These are phyloP conservation scores for Siderastrea siderea DNA, from an alignment of 92 coral and sea anemone species.

Conservation along the genomic window DNA sequence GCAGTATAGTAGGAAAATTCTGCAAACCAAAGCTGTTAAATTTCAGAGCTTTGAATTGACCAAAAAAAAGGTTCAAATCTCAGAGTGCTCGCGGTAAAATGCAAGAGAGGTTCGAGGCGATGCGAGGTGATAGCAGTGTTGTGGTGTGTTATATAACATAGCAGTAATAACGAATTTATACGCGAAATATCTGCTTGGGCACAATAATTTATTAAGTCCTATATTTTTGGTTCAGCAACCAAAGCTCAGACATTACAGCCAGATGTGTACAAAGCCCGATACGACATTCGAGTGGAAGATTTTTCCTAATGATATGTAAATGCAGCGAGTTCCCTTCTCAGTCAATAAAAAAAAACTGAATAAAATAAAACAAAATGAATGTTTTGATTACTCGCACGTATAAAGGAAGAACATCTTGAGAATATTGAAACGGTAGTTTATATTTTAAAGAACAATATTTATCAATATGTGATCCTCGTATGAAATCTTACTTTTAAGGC, in stretches of 20 bases:
- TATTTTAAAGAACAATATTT: background rate
- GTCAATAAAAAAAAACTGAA: background rate
- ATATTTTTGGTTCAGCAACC: background rate
- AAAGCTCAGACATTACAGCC: background rate
- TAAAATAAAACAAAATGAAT: background rate
- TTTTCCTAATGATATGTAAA: background rate
- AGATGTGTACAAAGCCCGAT: background rate
- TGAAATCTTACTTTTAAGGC: too few species aligned
- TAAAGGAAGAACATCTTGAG: background rate
- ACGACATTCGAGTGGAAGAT: background rate
- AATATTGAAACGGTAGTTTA: background rate
- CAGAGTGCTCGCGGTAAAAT: background rate
- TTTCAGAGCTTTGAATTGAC: background rate
- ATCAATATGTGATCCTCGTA: background rate
- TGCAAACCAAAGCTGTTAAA: background rate
- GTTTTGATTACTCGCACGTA: constrained; percentile 21
- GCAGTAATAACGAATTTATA: background rate
- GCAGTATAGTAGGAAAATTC: background rate
- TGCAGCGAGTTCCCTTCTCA: background rate
- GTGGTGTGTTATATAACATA: too few species aligned
- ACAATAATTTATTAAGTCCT: too few species aligned
- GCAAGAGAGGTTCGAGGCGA: background rate
- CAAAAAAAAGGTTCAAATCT: background rate
- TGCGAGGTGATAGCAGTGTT: background rate
- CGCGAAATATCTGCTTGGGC: background rate